phyloP scores from a whole-genome alignment of 1,140 invertebrate genomes.

The Vollenhovia emeryi region DNA sequence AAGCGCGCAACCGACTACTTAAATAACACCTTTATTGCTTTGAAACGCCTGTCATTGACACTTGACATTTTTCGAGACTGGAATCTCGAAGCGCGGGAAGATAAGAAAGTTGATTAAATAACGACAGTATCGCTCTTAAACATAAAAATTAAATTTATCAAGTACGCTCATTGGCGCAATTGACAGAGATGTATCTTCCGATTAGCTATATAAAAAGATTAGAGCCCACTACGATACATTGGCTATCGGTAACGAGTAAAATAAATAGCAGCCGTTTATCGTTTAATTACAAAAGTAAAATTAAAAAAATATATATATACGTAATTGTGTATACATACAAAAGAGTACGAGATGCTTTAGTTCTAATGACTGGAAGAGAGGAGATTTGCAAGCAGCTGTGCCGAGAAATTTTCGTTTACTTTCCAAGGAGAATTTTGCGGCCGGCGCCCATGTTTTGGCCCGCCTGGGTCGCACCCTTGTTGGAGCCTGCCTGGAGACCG shows the following conservation, averaged over 20 bases:
- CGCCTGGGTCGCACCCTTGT: slow-evolving; percentile 95
- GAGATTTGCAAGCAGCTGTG: slow-evolving; percentile 28
- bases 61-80: slow-evolving; percentile 17
- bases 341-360: slow-evolving; percentile 63
- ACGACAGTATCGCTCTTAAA: slow-evolving; percentile 3
- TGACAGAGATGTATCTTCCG: background rate
- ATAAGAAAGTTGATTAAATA: slow-evolving; percentile 34
- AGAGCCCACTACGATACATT: background rate
- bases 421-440: slow-evolving; percentile 93
- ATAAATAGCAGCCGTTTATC: slow-evolving; percentile 64
- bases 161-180: background rate
- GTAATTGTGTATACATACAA: slow-evolving; percentile 75
- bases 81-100: background rate
- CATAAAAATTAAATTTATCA: slow-evolving; percentile 41
- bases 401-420: slow-evolving; percentile 84
- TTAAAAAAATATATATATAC: slow-evolving; percentile 73
- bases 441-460: slow-evolving; percentile 96
- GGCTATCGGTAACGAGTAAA: background rate
- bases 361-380: slow-evolving; percentile 63
- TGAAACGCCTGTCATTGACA: slow-evolving; percentile 11
- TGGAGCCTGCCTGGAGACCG: slow-evolving; percentile 96
- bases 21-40: slow-evolving; percentile 15
- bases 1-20: background rate
- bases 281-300: slow-evolving; percentile 80
- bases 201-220: slow-evolving; percentile 27